Conservation (phyloP, 2,797 vertebrate species). For the Pampus argenteus region DNA sequence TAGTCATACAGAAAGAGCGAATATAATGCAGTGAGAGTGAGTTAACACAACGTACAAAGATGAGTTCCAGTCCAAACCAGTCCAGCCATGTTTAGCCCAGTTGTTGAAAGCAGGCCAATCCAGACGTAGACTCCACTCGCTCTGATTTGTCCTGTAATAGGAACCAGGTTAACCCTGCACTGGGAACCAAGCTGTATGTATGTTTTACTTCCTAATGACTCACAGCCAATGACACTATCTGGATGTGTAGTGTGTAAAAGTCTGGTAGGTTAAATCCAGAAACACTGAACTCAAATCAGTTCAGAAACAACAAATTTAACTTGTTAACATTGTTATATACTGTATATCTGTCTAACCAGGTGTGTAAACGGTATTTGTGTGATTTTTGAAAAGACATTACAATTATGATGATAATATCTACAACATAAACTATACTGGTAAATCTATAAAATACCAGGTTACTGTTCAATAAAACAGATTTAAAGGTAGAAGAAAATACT, state of each 20-base stretch:
- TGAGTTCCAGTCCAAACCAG: neutral
- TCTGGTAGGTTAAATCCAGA: neutral
- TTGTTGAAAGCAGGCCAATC: neutral
- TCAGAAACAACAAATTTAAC: neutral
- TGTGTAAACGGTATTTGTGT: neutral
- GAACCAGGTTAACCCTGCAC: neutral
- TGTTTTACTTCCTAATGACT: neutral
- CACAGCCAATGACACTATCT: no score
- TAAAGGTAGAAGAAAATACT: neutral
- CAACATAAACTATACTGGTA: neutral
- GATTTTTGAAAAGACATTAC: neutral
- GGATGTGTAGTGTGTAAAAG: neutral
- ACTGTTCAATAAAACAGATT: neutral
- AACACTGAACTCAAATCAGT: slow-evolving; percentile 3
- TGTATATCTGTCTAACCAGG: neutral
- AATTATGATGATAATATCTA: neutral
- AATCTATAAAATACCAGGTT: neutral
- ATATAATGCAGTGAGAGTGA: neutral
- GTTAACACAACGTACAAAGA: neutral
- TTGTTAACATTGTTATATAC: neutral
- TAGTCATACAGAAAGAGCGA: neutral
- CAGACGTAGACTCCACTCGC: neutral
- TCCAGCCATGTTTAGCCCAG: slow-evolving; percentile 1
- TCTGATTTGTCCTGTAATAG: neutral
- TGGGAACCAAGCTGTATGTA: neutral